Evolutionary conservation across 35 echinoderm and acorn worm species (phyloP).

Genomic region (Lytechinus variegatus): DNA sequence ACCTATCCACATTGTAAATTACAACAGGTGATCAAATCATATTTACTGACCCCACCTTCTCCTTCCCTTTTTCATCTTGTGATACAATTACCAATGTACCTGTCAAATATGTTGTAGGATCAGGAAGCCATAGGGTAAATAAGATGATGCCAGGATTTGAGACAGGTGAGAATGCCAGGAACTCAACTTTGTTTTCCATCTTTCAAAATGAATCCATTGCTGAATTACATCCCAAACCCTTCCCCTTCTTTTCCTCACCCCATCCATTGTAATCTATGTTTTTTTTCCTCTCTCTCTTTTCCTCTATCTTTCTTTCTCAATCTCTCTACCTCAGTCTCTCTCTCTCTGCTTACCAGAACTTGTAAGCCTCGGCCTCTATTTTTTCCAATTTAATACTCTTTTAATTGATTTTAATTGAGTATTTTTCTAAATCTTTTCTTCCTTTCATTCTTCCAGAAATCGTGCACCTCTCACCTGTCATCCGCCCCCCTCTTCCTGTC

Average conservation of each 20-base stretch:
- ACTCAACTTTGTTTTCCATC: neutral
- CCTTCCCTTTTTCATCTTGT: neutral
- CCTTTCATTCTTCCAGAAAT: neutral
- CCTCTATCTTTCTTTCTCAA: neutral
- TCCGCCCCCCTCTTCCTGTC: neutral
- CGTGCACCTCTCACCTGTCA: neutral
- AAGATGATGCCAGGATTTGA: neutral
- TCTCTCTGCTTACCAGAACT: neutral
- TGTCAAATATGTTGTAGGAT: neutral
- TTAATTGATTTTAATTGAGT: too few relatives aligned
- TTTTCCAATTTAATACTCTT: neutral
- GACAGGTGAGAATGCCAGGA: neutral
- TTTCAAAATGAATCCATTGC: neutral
- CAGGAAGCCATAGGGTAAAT: neutral
- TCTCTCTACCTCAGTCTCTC: neutral
- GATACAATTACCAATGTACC: neutral
- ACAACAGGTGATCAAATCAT: constrained; percentile 34
- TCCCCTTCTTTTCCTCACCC: neutral
- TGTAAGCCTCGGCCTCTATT: neutral
- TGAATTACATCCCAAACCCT: neutral
- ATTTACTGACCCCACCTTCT: neutral
- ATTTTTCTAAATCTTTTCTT: neutral
- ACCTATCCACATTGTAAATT: constrained; percentile 4
- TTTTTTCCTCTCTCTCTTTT: neutral
- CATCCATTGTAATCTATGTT: neutral